phyloP scores from a whole-genome alignment of 2,888 invertebrate species.

The Temnothorax ravouxi region DNA sequence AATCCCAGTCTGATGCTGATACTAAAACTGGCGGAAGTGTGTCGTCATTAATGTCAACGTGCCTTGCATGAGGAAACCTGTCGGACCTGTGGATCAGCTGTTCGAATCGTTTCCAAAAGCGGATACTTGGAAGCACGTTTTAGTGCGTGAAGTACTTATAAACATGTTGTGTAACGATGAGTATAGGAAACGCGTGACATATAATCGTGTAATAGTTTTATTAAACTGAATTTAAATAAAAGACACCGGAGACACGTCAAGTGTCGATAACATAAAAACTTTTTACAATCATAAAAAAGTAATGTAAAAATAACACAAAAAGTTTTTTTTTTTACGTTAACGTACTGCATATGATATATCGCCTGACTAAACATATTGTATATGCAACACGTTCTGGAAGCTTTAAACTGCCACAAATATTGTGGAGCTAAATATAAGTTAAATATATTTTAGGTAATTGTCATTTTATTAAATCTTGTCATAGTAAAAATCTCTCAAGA shows the following conservation, averaged over 20 bases:
- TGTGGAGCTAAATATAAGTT: background rate
- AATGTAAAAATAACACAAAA: background rate
- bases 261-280: background rate
- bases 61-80: conserved; percentile 2
- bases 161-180: background rate
- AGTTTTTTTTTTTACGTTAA: background rate
- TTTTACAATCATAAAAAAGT: background rate
- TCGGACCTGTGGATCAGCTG: conserved; percentile 60
- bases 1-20: background rate
- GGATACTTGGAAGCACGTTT: background rate
- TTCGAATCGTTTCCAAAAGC: conserved; percentile 20
- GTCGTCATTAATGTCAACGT: conserved; percentile 49
- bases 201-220: background rate
- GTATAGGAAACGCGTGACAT: background rate
- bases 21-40: conserved; percentile 42
- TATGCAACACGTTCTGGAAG: background rate
- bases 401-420: conserved; percentile 6
- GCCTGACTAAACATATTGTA: background rate
- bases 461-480: conserved; percentile 5
- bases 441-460: background rate
- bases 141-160: background rate
- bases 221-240: conserved; percentile 7
- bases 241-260: background rate
- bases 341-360: background rate
- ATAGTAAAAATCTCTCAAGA: background rate